Evolutionary conservation across 2,113 vertebrate genomes (phyloP), one percentile per base, ranked within the genome.

Genomic region (Semicossyphus pulcher): DNA sequence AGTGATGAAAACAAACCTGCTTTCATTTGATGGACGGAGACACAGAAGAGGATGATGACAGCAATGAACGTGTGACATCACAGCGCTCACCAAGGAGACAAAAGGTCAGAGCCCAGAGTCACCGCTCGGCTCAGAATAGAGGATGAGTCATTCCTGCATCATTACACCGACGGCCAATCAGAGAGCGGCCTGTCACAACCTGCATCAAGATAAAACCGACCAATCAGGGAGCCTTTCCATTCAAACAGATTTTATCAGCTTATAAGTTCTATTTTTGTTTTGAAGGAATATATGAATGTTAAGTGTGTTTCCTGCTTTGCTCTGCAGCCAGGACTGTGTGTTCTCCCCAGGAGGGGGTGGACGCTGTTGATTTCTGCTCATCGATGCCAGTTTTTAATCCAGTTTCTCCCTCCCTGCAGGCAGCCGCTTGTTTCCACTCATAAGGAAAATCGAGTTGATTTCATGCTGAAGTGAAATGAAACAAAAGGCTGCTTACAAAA

Each of bases 131-230:
- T 87, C 68, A 86, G 78, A 90, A 89, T 85, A 88, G 84, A 85
- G 23, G 54, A 83, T 90, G 90, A 91, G 78, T 91, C 90, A 91
- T 25, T 21, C 45, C 36, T 78, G 84, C 85, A 72, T 86, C 88
- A 61, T 41, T 51, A 26, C 59, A 10, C 4, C 26, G 1, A 2
- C 37, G 28, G 51, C 87, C 80, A 89, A 73, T 90, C 71, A 4
- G 57, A 47, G 41, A 25, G 61, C 57, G 2, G 1, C 9, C 52
- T 23, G 47, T 70, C 41, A 42, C 34, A 37, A 25, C 11, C 15
- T 44, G 68, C 72, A 71, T 78, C 67, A 39, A 67, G 31, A 41
- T 34, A 60, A 9, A 23, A 28, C 2, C 15, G 47, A 6, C 69
- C 81, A 80, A 52, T 84, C 59, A 21, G 20, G 29, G 26, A 68